Evolutionary conservation across 2,113 vertebrate species (phyloP).

Genomic region (Nicator chloris): DNA sequence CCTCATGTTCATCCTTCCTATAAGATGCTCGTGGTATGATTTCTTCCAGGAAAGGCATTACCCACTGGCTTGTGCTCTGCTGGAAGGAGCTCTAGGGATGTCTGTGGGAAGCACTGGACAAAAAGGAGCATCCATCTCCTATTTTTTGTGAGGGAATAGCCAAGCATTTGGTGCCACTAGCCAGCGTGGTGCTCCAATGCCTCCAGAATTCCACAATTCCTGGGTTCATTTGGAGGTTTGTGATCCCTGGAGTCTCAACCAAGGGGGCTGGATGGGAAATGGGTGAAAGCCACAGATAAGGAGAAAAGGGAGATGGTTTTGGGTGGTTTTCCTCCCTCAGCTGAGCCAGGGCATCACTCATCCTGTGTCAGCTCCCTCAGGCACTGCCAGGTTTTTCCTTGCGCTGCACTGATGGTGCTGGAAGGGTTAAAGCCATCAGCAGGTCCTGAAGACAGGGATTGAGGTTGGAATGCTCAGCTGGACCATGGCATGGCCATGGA

Average conservation of each 20-base stretch:
- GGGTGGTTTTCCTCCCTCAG: neutral
- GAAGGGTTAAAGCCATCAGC: neutral
- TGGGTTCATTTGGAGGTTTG: neutral
- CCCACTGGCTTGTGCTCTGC: accelerated
- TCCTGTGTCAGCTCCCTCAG: neutral
- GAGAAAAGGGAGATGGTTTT: neutral
- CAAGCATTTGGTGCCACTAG: neutral
- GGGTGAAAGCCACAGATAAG: neutral
- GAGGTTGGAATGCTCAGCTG: neutral
- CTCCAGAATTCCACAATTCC: neutral
- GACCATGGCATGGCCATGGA: neutral
- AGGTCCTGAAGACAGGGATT: neutral
- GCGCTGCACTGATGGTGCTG: accelerated
- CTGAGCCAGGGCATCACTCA: accelerated
- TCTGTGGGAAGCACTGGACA: neutral
- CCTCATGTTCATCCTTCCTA: neutral
- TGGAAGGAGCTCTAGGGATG: neutral
- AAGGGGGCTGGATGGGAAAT: neutral
- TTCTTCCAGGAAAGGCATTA: neutral
- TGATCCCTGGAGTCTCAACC: conserved; percentile 1
- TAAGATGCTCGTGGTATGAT: accelerated
- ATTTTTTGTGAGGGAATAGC: accelerated
- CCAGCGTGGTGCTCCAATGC: accelerated
- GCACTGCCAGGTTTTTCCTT: neutral
- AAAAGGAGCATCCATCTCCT: neutral